A percentile compares a stretch with the other conserved stretches of the same genome.
Conservation (phyloP, 1,140 invertebrate species). For the Mizuhopecten yessoensis region DNA sequence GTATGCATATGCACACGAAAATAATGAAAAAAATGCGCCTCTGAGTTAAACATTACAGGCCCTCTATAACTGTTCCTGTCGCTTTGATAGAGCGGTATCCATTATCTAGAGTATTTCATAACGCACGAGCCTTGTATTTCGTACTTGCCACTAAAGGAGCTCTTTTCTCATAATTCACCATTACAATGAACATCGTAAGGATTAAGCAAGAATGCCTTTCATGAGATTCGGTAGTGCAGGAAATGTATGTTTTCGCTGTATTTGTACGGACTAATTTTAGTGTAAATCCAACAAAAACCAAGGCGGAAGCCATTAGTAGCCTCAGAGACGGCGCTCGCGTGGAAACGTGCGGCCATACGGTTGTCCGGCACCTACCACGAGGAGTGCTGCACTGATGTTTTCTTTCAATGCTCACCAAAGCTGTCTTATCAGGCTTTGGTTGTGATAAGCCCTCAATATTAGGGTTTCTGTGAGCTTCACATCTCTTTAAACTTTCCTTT, state of each 20-base stretch:
- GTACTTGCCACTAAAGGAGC: background rate
- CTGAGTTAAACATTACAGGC: background rate
- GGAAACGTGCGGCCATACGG: conserved; percentile 11
- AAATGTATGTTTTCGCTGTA: conserved; percentile 34
- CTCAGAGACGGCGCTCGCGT: background rate
- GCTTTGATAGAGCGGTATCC: background rate
- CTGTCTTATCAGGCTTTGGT: background rate
- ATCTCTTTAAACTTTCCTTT: conserved; percentile 39
- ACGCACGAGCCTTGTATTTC: background rate
- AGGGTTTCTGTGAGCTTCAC: conserved; percentile 15
- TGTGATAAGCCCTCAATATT: conserved; percentile 19
- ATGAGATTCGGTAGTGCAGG: conserved; percentile 16
- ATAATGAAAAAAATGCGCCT: no score
- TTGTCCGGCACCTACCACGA: background rate
- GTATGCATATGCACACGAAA: no score
- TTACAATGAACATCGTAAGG: background rate
- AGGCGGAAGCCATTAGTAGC: background rate
- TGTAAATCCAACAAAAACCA: conserved; percentile 18
- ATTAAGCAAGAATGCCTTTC: conserved; percentile 27
- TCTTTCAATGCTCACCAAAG: conserved; percentile 29
- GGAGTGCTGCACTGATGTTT: conserved; percentile 12
- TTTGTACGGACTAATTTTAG: conserved; percentile 32
- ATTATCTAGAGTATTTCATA: background rate
- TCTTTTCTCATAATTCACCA: background rate
- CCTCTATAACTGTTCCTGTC: background rate